Conservation (phyloP, 2,113 vertebrate species). For the Trachemys scripta region DNA sequence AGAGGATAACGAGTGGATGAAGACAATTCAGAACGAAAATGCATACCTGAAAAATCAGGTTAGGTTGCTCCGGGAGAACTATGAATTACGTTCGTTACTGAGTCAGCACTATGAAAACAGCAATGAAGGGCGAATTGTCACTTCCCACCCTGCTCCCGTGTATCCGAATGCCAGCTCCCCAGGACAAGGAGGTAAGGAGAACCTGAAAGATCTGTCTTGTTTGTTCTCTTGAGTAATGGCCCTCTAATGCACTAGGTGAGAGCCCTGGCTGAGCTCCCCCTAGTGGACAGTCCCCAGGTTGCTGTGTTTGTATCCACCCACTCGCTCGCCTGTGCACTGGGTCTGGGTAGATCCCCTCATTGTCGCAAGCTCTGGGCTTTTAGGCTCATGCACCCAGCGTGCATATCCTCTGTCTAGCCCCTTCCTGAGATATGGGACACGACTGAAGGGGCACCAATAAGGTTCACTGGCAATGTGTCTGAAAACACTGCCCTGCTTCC, state of each 20-base stretch:
- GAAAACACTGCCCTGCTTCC: background rate
- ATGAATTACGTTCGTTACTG: slow-evolving; percentile 63
- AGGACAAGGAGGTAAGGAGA: slow-evolving; percentile 9
- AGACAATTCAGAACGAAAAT: slow-evolving; percentile 60
- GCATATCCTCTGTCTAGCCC: background rate
- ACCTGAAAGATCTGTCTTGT: background rate
- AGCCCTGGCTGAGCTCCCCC: accelerated
- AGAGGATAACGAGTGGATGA: slow-evolving; percentile 42
- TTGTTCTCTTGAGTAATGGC: background rate
- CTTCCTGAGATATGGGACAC: background rate
- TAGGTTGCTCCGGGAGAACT: slow-evolving; percentile 66
- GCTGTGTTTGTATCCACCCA: too few relatives aligned
- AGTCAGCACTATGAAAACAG: slow-evolving; percentile 42
- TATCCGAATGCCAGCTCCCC: slow-evolving; percentile 43
- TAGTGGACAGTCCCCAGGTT: too few relatives aligned
- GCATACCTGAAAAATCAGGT: slow-evolving; percentile 69
- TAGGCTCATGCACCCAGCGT: background rate
- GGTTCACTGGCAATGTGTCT: background rate
- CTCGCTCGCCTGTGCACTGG: background rate
- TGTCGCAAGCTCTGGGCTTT: background rate
- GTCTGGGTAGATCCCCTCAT: background rate
- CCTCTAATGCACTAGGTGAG: background rate
- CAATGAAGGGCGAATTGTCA: background rate
- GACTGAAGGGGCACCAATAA: background rate
- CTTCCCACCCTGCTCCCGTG: background rate